phyloP scores from a whole-genome alignment of 2,113 vertebrate genomes.

The Amazona guildingii region DNA sequence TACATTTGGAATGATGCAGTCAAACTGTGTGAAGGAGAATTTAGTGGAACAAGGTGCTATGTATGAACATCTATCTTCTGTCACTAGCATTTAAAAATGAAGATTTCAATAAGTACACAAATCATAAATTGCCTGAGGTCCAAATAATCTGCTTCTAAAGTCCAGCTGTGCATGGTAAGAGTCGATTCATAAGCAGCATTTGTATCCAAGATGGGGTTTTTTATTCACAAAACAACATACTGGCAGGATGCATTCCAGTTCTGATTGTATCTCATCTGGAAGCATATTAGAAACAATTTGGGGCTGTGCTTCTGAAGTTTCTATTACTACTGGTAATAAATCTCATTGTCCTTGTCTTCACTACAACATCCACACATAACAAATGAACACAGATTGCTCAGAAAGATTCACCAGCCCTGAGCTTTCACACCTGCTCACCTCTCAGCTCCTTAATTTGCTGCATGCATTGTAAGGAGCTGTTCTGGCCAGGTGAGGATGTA shows the following conservation, averaged over 20 bases:
- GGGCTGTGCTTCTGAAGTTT: neutral
- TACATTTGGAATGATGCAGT: neutral
- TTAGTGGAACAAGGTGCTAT: neutral
- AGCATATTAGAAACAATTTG: neutral
- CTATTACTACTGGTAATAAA: constrained; percentile 8
- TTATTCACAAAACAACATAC: neutral
- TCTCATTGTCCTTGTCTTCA: constrained; percentile 15
- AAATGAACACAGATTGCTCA: neutral
- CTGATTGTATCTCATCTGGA: neutral
- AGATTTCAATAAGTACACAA: neutral
- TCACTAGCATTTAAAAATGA: neutral
- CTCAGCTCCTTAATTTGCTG: neutral
- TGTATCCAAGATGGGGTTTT: neutral
- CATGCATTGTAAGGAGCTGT: neutral
- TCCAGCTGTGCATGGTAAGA: neutral
- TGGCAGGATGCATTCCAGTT: neutral
- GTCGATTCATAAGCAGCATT: neutral
- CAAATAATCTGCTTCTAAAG: neutral
- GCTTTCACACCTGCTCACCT: neutral
- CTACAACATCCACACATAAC: neutral
- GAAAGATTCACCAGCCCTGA: neutral
- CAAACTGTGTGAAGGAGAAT: neutral
- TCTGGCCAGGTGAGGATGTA: neutral
- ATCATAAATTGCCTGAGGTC: neutral
- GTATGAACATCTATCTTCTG: neutral